These are phyloP conservation scores for Calycopis cecrops DNA, from an alignment of 1,140 invertebrate species.

Conservation along the genomic window DNA sequence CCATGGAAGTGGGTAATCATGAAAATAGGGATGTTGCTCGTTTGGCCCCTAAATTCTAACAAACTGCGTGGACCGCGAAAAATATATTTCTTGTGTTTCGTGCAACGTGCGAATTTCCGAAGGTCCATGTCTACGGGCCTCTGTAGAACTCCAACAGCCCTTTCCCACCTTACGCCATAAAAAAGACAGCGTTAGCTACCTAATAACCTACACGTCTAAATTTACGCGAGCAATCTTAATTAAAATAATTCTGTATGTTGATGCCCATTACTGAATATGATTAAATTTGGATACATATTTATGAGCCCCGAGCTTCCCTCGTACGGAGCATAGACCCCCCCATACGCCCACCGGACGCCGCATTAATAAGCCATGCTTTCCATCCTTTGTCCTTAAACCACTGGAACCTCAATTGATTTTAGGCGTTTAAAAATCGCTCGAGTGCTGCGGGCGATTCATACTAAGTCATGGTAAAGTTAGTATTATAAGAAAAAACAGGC, in stretches of 20 bases:
- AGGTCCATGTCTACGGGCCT: too few species aligned
- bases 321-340: background rate
- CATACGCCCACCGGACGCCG: background rate
- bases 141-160: too few species aligned
- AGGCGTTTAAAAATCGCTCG: background rate
- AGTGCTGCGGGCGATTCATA: background rate
- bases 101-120: too few species aligned
- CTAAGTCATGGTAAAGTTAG: too few species aligned
- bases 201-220: constrained; percentile 1
- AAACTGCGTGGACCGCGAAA: too few species aligned
- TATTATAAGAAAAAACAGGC: too few species aligned
- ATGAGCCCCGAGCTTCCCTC: constrained; percentile 5
- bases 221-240: constrained; percentile 14
- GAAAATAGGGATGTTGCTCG: too few species aligned
- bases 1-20: too few species aligned
- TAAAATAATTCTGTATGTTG: constrained; percentile 15
- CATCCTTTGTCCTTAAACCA: constrained; percentile 10
- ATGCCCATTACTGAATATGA: constrained; percentile 15
- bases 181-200: too few species aligned
- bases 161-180: too few species aligned
- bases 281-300: constrained; percentile 14
- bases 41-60: too few species aligned
- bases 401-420: constrained; percentile 9
- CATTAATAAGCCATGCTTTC: constrained; percentile 6
- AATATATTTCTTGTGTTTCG: too few species aligned